Percentiles rank a stretch among this genome's conserved stretches.
These are phyloP conservation scores for Papilio machaon DNA, from an alignment of 1,140 invertebrate species.

Conservation along the genomic window DNA sequence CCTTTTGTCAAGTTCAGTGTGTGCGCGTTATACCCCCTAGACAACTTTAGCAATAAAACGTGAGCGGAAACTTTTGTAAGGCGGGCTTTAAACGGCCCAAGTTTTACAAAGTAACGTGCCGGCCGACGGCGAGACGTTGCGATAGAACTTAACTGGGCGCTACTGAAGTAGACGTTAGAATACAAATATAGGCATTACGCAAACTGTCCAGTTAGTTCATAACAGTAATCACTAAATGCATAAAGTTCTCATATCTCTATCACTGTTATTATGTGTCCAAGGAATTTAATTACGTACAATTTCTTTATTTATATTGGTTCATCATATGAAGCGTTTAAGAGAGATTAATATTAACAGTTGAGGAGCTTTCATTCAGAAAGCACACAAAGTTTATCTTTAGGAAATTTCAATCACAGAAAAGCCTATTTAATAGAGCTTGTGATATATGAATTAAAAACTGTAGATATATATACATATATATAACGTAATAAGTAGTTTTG, in stretches of 20 bases:
- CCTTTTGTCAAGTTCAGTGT: conserved; percentile 14
- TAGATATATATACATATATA: neutral
- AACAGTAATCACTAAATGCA: neutral
- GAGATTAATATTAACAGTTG: no score
- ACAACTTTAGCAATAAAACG: conserved; percentile 35
- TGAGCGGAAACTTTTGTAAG: conserved; percentile 24
- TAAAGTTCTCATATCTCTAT: neutral
- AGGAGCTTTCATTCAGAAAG: no score
- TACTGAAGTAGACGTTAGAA: neutral
- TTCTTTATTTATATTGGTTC: no score
- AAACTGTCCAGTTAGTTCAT: neutral
- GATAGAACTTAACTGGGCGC: conserved; percentile 8
- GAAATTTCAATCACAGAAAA: no score
- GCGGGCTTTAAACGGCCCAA: conserved; percentile 20
- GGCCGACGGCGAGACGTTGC: conserved; percentile 11
- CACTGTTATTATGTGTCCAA: no score
- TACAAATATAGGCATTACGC: conserved; percentile 13
- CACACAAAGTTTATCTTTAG: no score
- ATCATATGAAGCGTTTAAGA: no score
- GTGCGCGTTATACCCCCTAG: conserved; percentile 10
- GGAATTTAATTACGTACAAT: no score
- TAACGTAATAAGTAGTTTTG: neutral
- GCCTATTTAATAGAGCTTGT: no score
- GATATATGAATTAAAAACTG: no score
- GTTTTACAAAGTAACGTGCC: conserved; percentile 27